Evolutionary conservation across 64 coral and sea anemone species (phyloP), one percentile per base, ranked within the genome.

Genomic region (Actinia tenebrosa): DNA sequence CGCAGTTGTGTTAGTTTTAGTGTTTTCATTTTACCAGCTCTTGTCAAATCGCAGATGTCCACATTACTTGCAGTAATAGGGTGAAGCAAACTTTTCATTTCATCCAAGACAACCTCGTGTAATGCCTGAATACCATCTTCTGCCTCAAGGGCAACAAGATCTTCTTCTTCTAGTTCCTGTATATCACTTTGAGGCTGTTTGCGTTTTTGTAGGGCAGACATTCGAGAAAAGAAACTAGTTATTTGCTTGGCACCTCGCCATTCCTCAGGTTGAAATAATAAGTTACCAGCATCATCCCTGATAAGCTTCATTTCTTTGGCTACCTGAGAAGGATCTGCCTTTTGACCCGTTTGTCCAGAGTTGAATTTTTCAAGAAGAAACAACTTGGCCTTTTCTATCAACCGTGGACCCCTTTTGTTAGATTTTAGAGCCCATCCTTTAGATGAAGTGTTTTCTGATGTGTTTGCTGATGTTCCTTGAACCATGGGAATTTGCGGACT

Each of bases 331-430:
- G 89, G 84, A 91, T 91, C 71, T 60, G 71, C 71, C 56, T 86
- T 91, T 43, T 66, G 68, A 86, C 84, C 89, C 10, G 71, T 91
- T 84, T 69, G 30, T 80, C 83, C 83, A 86, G 83, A 27, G 50
- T 90, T 85, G 43, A 90, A 91, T 77, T 87, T 91, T 43, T 91
- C 89, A 87, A 91, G 55, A 18, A 91, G 53, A 91, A 81, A 91
- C 47, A 22, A 45, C 56, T 71, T 91, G 89, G 89, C 89, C 71
- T 64, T 91, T 60, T 91, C 71, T 64, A 16, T 68, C 83, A 86
- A 86, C 77, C 83, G 86, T 52, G 89, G 54, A 61, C 83, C 83
- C 43, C 26, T 71, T 71, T 71, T 71, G 66, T 71, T 71, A 22
- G 69, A 80, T 22, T 91, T 91, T 54, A 91, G 83, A 91, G 83